Evolutionary conservation across 2,888 invertebrate species (phyloP), one percentile per base, ranked within the genome.

Genomic region (Nasonovia ribisnigri): DNA sequence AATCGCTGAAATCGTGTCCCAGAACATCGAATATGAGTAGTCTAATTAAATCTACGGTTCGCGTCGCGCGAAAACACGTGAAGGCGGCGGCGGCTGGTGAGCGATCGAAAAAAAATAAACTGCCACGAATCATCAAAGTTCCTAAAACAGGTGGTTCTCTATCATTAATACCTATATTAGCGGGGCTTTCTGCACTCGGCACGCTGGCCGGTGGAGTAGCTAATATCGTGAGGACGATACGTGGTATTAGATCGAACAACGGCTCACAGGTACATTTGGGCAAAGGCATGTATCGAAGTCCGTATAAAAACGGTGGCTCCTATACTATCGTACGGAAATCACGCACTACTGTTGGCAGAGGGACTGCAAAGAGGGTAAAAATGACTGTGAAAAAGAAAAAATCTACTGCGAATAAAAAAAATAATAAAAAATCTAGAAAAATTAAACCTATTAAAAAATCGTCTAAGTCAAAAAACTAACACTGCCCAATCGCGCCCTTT

Each of bases 11-110:
- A 57, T 26, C 57, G 57, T 26, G 57, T 26, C 11, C 57, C 26
- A 11, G 57, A 48, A 48, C 60, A 29, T 4, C 29, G 60, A 60
- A 60, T 29, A 60, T 60, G 60, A 29, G 13, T 29, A 60, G 29
- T 94, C 77, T 94, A 91, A 95, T 95, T 94, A 95, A 95, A 29
- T 94, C 94, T 11, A 95, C 91, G n/a, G 84, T 42, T 3, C 8
- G 6, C 11, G 42, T 36, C 24, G 84, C 24, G 48, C 48, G 13
- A 16, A 87, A 24, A 48, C 48, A 87, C 29, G 60, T 60, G 48
- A 87, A 87, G 16, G 2, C n/a, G n/a, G n/a, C 46, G 29, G 4
- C 26, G 29, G 42, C 3, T n/a, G 11, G 3, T 11, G n/a, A n/a
- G n/a, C 26, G 86, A 1, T 29, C 87, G n/a, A n/a, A 84, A 20